Evolutionary conservation across 2,113 vertebrate genomes (phyloP).

Genomic region (Thermophis baileyi): DNA sequence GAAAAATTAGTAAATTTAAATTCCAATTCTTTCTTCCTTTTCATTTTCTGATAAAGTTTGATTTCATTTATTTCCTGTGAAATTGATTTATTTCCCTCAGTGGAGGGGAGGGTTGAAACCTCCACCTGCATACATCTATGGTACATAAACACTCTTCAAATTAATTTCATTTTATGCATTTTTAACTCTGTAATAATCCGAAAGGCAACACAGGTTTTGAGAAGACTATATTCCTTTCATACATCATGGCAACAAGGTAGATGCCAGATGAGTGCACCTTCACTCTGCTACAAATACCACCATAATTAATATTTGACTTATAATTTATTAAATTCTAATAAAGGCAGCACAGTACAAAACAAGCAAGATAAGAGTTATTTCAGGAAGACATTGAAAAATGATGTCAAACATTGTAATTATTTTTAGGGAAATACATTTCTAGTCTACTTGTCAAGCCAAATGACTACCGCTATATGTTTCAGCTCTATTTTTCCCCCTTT

Average conservation of each 20-base stretch:
- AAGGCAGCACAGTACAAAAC: neutral
- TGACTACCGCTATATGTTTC: neutral
- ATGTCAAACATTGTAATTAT: neutral
- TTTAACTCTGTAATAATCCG: neutral
- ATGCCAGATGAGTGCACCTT: neutral
- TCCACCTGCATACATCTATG: neutral
- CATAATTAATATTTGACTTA: neutral
- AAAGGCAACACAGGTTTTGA: neutral
- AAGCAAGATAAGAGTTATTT: neutral
- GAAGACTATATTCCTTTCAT: neutral
- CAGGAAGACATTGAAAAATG: neutral
- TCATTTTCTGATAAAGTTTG: neutral
- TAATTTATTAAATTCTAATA: neutral
- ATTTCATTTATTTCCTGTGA: neutral
- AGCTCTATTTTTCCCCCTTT: no score
- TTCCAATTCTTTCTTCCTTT: neutral
- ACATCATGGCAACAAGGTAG: neutral
- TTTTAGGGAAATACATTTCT: neutral
- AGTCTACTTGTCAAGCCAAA: neutral
- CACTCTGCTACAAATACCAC: neutral
- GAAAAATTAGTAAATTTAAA: neutral
- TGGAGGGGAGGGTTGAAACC: neutral
- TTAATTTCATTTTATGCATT: neutral
- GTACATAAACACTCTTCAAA: neutral
- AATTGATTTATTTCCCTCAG: neutral